Evolutionary conservation across 2,888 invertebrate genomes (phyloP).

Genomic region (Ariolimax columbianus): DNA sequence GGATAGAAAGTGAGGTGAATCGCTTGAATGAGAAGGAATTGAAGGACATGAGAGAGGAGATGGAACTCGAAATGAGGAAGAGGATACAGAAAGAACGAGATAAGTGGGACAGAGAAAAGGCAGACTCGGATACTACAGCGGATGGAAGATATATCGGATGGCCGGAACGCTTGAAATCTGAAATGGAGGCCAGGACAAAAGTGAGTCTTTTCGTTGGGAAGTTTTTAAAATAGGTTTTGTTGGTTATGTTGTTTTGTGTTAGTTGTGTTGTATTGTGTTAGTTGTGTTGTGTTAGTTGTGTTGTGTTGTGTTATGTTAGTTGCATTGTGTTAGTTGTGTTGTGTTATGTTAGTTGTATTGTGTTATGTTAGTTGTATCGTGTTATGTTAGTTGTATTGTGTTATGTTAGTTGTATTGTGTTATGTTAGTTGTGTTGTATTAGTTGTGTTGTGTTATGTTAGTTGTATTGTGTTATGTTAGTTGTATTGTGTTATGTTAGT

Average conservation of each 20-base stretch:
- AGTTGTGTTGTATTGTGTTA: background rate
- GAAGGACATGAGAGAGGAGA: constrained; percentile 33
- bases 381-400: background rate
- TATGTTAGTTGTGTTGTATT: background rate
- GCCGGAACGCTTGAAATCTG: constrained; percentile 19
- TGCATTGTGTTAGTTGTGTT: background rate
- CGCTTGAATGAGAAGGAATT: constrained; percentile 15
- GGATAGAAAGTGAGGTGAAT: constrained; percentile 27
- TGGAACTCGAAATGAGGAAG: constrained; percentile 38
- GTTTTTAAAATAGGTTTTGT: background rate
- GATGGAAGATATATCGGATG: background rate
- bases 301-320: background rate
- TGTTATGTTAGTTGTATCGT: background rate
- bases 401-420: background rate
- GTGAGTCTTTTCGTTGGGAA: constrained; percentile 22
- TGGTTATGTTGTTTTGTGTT: background rate
- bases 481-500: background rate
- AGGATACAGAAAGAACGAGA: constrained; percentile 30
- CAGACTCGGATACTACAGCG: background rate
- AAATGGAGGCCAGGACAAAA: constrained; percentile 36
- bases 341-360: background rate
- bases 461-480: background rate
- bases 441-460: background rate
- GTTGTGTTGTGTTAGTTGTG: background rate
- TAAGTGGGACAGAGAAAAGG: constrained; percentile 36